phyloP scores from a whole-genome alignment of 2,113 vertebrate species.

The Pteruthius melanotis region DNA sequence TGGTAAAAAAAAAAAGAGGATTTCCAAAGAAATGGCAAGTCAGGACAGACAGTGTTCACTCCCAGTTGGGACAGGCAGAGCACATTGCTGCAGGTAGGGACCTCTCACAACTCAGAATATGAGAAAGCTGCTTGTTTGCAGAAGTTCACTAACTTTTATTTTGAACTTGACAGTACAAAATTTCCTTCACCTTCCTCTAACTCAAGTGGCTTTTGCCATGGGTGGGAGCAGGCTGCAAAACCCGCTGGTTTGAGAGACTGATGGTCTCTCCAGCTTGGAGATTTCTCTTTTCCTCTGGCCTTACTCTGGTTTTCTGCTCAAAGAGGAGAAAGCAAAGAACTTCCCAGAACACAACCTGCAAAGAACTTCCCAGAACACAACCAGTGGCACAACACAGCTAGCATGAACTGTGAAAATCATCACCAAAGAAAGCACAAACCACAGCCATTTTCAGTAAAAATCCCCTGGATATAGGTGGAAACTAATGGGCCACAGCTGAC shows the following conservation, averaged over 20 bases:
- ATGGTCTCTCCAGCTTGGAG: not conserved
- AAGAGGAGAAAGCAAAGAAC: not conserved
- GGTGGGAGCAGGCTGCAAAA: not conserved
- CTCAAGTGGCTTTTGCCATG: not conserved
- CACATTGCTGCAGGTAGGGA: not conserved
- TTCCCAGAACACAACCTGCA: not conserved
- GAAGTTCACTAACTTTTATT: not conserved
- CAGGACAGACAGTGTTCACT: not conserved
- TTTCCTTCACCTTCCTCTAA: not conserved
- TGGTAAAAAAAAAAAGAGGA: not conserved
- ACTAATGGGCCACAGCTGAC: not conserved
- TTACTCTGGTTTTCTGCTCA: not conserved
- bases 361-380: not conserved
- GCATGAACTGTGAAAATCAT: not conserved
- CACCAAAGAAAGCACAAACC: not conserved
- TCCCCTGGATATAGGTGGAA: not conserved
- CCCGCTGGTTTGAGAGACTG: not conserved
- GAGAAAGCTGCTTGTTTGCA: rapidly evolving
- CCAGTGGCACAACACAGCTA: not conserved
- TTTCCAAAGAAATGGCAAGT: not conserved
- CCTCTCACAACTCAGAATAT: rapidly evolving
- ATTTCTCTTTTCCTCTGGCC: not conserved
- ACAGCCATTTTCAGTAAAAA: not conserved
- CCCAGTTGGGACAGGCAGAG: rapidly evolving
- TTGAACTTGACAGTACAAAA: not conserved